Evolutionary conservation across 2,888 invertebrate genomes (phyloP), one percentile per base, ranked within the genome.

Genomic region (Patella depressa): DNA sequence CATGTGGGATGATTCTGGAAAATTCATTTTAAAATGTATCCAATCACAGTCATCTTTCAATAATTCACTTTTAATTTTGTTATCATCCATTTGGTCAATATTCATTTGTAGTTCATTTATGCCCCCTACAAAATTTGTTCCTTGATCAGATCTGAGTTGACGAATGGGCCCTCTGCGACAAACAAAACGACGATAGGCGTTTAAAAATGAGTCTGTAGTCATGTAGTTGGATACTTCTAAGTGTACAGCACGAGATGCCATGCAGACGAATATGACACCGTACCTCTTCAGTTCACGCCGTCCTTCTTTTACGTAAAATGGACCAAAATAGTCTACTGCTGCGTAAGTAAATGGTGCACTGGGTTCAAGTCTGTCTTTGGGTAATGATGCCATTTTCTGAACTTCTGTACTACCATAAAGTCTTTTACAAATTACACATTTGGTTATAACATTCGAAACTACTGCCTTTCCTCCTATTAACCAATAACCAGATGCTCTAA

Each of bases 221-320:
- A 86, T 70, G n/a, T 79, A 79, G 59, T 80, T 78, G 4, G 78
- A 69, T 15, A 73, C 77, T 71, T 89, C 89, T 19, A 89, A 89
- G 15, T 65, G 88, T 2, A 89, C 82, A 5, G 88, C 89, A 73
- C 86, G 84, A 55, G 87, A 87, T 5, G 81, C 73, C 45, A 89
- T 81, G 74, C 90, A 91, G 1, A 86, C 84, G 76, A 89, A 90
- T 4, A 90, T 74, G 5, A 82, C 65, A 7, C 65, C 86, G 14
- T 89, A 83, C 82, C 74, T 88, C 86, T 90, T 90, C 2, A 83
- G 69, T n/a, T 81, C 81, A 34, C 85, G 86, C 53, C 85, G 75
- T 7, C 84, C 84, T n/a, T 86, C 85, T 53, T 83, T 81, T 0
- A 90, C 76, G 24, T 81, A 79, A 19, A 86, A 84, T 4, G 80